phyloP scores from a whole-genome alignment of 2,113 vertebrate species.

The Erinaceus europaeus region DNA sequence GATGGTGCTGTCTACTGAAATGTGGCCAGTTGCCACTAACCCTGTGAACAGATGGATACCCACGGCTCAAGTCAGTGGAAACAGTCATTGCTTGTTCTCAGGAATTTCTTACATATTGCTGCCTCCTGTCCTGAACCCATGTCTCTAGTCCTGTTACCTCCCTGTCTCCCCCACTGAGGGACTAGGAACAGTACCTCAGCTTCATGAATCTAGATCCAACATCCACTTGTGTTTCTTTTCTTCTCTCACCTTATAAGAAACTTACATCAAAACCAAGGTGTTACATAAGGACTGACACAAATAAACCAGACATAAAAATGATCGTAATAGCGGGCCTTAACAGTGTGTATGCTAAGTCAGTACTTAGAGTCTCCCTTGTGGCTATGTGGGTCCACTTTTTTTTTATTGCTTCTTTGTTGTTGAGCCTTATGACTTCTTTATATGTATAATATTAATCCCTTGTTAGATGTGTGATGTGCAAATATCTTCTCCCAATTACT shows the following conservation, averaged over 20 bases:
- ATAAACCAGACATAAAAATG: neutral
- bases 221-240: neutral
- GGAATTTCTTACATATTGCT: neutral
- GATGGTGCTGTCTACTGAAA: neutral
- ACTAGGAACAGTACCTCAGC: neutral
- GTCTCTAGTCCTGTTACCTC: neutral
- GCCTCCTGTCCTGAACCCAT: neutral
- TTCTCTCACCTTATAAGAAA: neutral
- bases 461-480: too few species aligned
- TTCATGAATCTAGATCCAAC: neutral
- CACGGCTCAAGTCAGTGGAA: neutral
- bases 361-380: too few species aligned
- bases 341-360: too few species aligned
- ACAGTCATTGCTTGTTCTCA: neutral
- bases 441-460: too few species aligned
- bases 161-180: neutral
- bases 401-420: too few species aligned
- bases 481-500: too few species aligned
- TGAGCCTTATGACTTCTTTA: too few species aligned
- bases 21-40: neutral
- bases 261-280: neutral
- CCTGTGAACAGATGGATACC: neutral
- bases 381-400: too few species aligned
- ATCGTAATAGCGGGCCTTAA: too few species aligned
- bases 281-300: neutral